Evolutionary conservation across 2,113 vertebrate species (phyloP).

Genomic region (Cervus canadensis): DNA sequence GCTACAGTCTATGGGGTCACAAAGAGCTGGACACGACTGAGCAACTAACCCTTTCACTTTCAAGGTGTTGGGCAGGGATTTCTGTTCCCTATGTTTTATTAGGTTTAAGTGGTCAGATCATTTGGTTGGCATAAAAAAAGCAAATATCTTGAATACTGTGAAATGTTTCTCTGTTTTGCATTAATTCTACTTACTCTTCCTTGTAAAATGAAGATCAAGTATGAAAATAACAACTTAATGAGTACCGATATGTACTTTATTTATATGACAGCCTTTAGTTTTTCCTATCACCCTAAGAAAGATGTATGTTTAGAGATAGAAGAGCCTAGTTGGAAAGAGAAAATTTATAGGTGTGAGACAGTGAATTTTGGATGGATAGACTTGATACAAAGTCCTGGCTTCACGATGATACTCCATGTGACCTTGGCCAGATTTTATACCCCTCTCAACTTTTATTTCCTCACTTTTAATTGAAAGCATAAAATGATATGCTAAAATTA

Average conservation of each 20-base stretch:
- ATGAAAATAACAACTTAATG: neutral
- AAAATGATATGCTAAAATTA: neutral
- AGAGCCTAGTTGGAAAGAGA: neutral
- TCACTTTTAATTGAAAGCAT: neutral
- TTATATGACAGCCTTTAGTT: neutral
- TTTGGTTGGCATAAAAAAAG: neutral
- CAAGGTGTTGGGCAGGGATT: neutral
- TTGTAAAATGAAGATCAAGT: neutral
- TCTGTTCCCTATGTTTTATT: neutral
- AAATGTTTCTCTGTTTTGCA: neutral
- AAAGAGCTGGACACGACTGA: neutral
- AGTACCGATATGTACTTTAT: neutral
- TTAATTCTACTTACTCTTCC: neutral
- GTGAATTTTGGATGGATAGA: neutral
- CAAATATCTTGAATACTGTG: neutral
- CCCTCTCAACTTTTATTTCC: neutral
- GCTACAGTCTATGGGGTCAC: neutral
- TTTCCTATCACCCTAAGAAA: neutral
- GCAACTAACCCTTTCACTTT: neutral
- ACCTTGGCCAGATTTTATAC: neutral
- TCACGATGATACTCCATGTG: neutral
- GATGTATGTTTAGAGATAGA: neutral
- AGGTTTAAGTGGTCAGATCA: neutral
- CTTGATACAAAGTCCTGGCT: neutral
- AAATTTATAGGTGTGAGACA: neutral